Base-by-base conservation (phyloP, 2,113 vertebrate species). In the Oophaga pumilio region DNA sequence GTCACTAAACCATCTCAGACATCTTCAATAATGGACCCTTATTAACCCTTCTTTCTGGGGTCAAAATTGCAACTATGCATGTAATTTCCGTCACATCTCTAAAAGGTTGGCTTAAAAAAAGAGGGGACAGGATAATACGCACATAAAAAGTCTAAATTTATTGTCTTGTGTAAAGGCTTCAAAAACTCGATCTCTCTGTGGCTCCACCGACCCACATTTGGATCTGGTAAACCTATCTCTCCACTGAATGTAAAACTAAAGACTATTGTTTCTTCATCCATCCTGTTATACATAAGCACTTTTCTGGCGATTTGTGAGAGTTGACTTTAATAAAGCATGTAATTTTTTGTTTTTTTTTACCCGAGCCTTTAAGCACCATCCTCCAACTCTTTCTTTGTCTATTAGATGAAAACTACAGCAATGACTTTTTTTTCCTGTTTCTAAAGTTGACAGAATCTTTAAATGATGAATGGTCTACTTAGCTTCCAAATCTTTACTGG, bases 401-500 rank as follows among this genome's bases (percentile, higher is more conserved):
- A 53, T 83, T 69, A 83, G 60, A 24, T 69, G 81, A 69, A 83
- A 69, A 69, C 59, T 66, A 50, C 80, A 66, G 80, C 62, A 82
- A 66, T 26, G 43, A n/a, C 52, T 66, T 82, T 82, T 82, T 76
- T 76, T 82, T n/a, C 53, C 62, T 4, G 22, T 66, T 82, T 50
- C 62, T 17, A 66, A 66, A 82, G 80, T 66, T 62, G 80, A 83
- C 81, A 83, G 81, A 49, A 69, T 83, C 81, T 83, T 83, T 83
- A 83, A 83, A 83, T 83, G 81, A 83, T 83, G 81, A 69, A 83
- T 49, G 81, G 64, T 52, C 81, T 83, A 83, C 81, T 83, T 69
- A 83, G 81, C 60, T 83, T 83, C 59, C 81, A 69, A 83, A 68
- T 83, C 64, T 83, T 66, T 69, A 49, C 81, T 83, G 81, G 81